Evolutionary conservation across 2,888 invertebrate species (phyloP).

Genomic region (Elysia crispata): DNA sequence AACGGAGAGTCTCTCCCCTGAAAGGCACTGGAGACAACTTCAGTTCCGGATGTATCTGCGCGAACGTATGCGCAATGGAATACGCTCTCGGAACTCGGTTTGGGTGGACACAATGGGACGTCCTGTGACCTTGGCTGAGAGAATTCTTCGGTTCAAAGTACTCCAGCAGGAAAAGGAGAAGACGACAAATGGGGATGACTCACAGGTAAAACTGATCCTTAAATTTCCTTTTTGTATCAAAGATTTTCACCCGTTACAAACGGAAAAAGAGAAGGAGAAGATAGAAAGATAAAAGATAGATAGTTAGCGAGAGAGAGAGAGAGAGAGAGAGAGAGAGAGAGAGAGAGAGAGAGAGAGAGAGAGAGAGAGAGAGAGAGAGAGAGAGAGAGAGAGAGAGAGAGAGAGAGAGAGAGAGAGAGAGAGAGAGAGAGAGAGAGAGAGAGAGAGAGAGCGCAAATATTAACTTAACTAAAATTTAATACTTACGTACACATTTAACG

Average conservation of each 20-base stretch:
- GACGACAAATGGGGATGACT: not conserved
- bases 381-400: too few relatives aligned
- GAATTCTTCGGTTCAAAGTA: constrained; percentile 17
- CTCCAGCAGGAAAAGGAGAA: not conserved
- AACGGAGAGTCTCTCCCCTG: not conserved
- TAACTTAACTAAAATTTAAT: too few relatives aligned
- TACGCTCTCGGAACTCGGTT: not conserved
- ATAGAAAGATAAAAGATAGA: not conserved
- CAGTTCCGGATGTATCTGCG: constrained; percentile 15
- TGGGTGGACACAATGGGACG: constrained; percentile 1
- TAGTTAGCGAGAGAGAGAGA: constrained; percentile 21
- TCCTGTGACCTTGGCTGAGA: constrained; percentile 26
- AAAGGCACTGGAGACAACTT: constrained; percentile 15
- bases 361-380: not conserved
- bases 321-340: constrained; percentile 28
- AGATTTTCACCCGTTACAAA: not conserved
- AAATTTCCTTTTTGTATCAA: not conserved
- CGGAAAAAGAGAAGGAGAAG: not conserved
- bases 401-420: too few relatives aligned
- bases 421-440: too few relatives aligned
- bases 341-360: constrained; percentile 24
- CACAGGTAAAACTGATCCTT: too few relatives aligned
- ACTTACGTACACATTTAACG: too few relatives aligned
- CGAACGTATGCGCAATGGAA: constrained; percentile 9
- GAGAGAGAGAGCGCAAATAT: too few relatives aligned